A percentile compares a stretch with the other conserved stretches of the same genome.
These are phyloP conservation scores for Gopherus evgoodei DNA, from an alignment of 2,113 vertebrate genomes.

Conservation along the genomic window DNA sequence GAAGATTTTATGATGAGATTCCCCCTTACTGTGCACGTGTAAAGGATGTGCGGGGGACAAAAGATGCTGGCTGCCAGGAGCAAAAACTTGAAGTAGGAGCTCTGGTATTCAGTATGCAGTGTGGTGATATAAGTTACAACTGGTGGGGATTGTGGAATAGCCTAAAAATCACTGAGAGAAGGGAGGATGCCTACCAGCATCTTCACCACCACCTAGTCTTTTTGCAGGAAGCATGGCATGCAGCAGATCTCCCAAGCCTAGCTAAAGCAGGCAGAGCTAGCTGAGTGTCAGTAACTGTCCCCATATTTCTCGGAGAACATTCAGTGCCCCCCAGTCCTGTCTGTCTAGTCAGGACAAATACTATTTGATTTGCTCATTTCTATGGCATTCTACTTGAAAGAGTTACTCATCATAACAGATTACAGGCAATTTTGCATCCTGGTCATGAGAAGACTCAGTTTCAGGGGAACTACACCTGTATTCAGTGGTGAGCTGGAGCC, in stretches of 20 bases:
- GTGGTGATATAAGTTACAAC: neutral
- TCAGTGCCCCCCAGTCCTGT: neutral
- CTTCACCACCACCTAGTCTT: neutral
- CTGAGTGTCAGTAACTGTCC: neutral
- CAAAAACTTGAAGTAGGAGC: neutral
- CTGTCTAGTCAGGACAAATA: neutral
- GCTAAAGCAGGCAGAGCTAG: neutral
- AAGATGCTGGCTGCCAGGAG: neutral
- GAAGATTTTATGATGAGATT: neutral
- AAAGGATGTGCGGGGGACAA: neutral
- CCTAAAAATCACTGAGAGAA: neutral
- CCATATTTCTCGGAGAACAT: too few species aligned
- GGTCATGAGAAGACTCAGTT: neutral
- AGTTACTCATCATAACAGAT: neutral
- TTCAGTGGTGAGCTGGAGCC: too few species aligned
- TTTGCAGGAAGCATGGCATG: neutral
- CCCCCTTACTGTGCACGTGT: neutral
- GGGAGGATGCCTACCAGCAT: neutral
- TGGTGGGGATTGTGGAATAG: neutral
- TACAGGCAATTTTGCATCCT: neutral
- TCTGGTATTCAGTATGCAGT: neutral
- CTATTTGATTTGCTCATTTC: neutral
- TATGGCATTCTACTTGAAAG: neutral
- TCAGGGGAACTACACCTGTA: neutral
- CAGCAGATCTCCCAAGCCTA: neutral